Evolutionary conservation across 2,113 vertebrate species (phyloP).

Genomic region (Sarotherodon lohbergeri): DNA sequence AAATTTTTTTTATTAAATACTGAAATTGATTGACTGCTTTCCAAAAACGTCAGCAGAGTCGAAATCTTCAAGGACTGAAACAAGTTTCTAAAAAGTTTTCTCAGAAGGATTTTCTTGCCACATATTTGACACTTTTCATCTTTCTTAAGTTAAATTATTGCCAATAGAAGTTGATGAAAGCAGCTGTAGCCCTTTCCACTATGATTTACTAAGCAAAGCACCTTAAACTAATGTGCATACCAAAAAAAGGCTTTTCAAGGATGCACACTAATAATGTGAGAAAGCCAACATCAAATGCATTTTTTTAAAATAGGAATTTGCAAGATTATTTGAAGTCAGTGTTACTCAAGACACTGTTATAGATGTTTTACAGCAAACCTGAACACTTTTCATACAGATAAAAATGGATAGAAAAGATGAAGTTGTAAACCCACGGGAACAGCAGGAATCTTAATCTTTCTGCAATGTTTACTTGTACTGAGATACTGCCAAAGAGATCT

Average conservation of each 20-base stretch:
- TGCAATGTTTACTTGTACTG: conserved; percentile 40
- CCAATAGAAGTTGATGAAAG: neutral
- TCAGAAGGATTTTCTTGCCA: neutral
- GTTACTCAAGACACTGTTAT: neutral
- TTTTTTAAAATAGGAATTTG: neutral
- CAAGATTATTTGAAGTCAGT: conserved; percentile 5
- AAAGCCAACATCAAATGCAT: conserved; percentile 13
- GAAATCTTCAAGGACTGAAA: neutral
- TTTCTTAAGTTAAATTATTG: neutral
- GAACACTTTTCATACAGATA: neutral
- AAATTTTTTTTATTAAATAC: neutral
- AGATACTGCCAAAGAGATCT: conserved; percentile 9
- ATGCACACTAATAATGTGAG: neutral
- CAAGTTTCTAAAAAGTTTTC: neutral
- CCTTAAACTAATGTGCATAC: neutral
- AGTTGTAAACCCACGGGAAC: conserved; percentile 12
- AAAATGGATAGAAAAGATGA: conserved; percentile 12
- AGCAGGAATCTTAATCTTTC: conserved; percentile 28
- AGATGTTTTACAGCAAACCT: neutral
- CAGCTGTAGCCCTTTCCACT: neutral
- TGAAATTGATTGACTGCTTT: neutral
- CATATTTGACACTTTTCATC: neutral
- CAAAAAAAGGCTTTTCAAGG: conserved; percentile 29
- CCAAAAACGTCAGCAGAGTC: neutral
- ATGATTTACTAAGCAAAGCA: neutral